These are phyloP conservation scores for Cantharis flavilabris DNA, from an alignment of 2,888 invertebrate species.

Conservation along the genomic window DNA sequence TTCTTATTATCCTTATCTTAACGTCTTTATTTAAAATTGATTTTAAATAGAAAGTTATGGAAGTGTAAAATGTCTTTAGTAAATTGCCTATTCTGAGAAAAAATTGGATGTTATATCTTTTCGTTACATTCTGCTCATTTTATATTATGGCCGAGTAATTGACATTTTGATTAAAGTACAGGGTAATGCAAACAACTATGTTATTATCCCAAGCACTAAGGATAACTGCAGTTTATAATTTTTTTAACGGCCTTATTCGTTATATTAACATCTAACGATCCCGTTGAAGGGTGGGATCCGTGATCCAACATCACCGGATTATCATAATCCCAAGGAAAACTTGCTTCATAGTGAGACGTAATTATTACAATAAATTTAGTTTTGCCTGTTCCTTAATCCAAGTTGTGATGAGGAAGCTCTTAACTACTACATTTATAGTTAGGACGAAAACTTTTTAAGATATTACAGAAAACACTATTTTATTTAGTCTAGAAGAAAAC, in stretches of 20 bases:
- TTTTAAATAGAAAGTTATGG: conserved; percentile 21
- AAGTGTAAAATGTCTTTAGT: conserved; percentile 17
- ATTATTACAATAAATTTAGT: neutral
- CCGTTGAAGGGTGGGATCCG: neutral
- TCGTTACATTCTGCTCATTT: neutral
- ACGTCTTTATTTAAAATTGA: conserved; percentile 16
- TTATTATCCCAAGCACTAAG: neutral
- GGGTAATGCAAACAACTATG: neutral
- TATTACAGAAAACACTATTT: neutral
- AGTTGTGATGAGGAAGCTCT: neutral
- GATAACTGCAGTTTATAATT: neutral
- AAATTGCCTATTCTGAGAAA: conserved; percentile 15
- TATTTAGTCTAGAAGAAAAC: neutral
- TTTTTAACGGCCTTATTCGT: neutral
- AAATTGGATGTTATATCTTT: conserved; percentile 13
- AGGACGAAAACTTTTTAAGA: neutral
- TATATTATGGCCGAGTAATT: neutral
- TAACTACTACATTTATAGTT: neutral
- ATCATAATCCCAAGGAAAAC: neutral
- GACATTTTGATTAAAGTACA: neutral
- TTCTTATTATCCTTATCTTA: conserved; percentile 1
- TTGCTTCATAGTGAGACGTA: neutral
- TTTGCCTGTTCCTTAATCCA: neutral
- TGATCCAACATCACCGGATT: neutral
- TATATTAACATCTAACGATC: neutral